A percentile compares a stretch with the other conserved stretches of the same genome.
Evolutionary conservation across 2,888 invertebrate species (phyloP).

Genomic region (Limenitis camilla): DNA sequence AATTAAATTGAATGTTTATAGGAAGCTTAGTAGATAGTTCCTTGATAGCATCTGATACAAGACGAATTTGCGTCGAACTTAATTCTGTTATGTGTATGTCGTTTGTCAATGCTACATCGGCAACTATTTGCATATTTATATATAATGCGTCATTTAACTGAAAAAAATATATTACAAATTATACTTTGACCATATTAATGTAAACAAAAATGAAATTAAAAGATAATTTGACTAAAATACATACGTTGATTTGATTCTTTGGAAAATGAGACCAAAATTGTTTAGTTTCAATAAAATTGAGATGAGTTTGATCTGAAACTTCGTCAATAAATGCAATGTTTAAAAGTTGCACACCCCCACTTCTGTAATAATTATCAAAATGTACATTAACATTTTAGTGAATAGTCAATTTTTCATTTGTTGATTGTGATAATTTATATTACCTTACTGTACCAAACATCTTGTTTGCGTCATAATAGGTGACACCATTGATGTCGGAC

Average conservation of each 20-base stretch:
- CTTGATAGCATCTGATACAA: not conserved
- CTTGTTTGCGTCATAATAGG: not conserved
- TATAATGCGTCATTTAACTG: not conserved
- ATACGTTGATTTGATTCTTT: not conserved
- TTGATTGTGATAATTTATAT: no score
- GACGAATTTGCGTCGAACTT: not conserved
- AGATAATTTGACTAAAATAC: not conserved
- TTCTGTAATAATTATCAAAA: not conserved
- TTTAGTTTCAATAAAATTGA: not conserved
- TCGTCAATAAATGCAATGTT: not conserved
- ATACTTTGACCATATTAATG: no score
- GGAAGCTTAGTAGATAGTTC: not conserved
- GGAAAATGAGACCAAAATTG: not conserved
- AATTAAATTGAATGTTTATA: not conserved
- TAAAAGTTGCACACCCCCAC: not conserved
- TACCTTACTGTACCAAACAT: no score
- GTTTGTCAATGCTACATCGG: not conserved
- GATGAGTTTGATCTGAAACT: not conserved
- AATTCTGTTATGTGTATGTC: not conserved
- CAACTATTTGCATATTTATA: conserved; percentile 1
- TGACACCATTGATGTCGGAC: not conserved
- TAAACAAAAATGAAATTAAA: no score
- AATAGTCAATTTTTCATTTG: no score
- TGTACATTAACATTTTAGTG: no score
- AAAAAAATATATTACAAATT: not conserved